Evolutionary conservation across 1,140 invertebrate species (phyloP), one percentile per base, ranked within the genome.

Genomic region (Pogonus chalceus): DNA sequence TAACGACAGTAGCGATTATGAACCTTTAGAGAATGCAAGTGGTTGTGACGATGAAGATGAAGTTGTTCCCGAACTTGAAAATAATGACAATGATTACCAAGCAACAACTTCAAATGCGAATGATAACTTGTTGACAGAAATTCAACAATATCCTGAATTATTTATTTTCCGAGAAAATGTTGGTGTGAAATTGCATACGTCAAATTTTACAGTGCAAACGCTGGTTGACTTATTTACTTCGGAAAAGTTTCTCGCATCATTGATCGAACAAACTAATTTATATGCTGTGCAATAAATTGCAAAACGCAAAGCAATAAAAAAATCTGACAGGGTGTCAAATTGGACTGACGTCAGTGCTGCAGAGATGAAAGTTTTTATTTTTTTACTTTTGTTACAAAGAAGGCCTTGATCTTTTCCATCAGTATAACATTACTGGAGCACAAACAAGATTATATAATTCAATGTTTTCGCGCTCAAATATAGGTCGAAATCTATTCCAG

Each of bases 11-110:
- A 54, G 47, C 23, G 35, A 52, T 55, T 49, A 55, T 55, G 37
- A 56, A 53, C 22, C 43, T 53, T 53, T 43, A 49, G 50, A 54
- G 43, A 56, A 56, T 56, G 52, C 55, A 54, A 53, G 47, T 57
- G 52, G 50, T 57, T 50, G 52, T 50, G 52, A 54, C 31, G 47
- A 57, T 54, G 35, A 57, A 54, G 52, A 20, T 57, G 56, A 57
- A 57, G 48, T 23, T 57, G 53, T 39, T 57, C 56, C 52, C 31
- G 52, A 57, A 57, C 21, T 37, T 51, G 52, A 57, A 50, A 52
- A 50, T 50, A 39, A 57, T 54, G 52, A 35, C 35, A 35, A 54
- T 54, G 52, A 49, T 54, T 50, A 31, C 21, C 46, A 53, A 56
- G 35, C 39, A 53, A 31, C 37, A 53, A 48, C 51, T 48, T 24